These are phyloP conservation scores for Cryptus viduatorius DNA, from an alignment of 2,888 invertebrate species.

Conservation along the genomic window DNA sequence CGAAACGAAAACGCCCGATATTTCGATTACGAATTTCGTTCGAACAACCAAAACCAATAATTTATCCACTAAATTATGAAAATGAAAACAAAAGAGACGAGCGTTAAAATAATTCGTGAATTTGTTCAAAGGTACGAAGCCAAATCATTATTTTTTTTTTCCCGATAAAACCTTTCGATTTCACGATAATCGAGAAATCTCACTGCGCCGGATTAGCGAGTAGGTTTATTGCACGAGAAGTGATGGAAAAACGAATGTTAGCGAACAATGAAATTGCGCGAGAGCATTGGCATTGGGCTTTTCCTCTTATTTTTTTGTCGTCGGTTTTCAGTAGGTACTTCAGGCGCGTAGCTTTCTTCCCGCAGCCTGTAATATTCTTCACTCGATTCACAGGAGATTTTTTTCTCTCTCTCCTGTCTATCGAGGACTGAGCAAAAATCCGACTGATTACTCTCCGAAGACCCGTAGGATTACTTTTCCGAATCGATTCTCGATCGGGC, in stretches of 20 bases:
- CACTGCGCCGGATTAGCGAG: too few species aligned
- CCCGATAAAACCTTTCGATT: too few species aligned
- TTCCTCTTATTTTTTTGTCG: not conserved
- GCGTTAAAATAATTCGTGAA: too few species aligned
- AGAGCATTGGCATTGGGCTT: not conserved
- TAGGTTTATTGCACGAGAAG: not conserved
- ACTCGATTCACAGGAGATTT: conserved; percentile 9
- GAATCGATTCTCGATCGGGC: conserved; percentile 67
- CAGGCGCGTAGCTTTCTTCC: not conserved
- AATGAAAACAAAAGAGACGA: too few species aligned
- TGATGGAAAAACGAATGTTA: not conserved
- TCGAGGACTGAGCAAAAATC: conserved; percentile 54
- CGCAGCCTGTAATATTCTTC: conserved; percentile 2
- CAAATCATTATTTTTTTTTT: too few species aligned
- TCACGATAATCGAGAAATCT: too few species aligned
- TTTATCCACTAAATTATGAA: too few species aligned
- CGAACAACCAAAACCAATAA: too few species aligned
- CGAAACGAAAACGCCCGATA: too few species aligned
- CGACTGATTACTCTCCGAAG: conserved; percentile 60
- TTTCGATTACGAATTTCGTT: too few species aligned
- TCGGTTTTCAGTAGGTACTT: not conserved
- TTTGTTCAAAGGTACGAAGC: too few species aligned
- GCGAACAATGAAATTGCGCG: not conserved
- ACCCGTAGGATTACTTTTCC: conserved; percentile 63
- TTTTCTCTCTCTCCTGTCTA: not conserved